phyloP scores from a whole-genome alignment of 2,888 invertebrate genomes.

The Gymnosoma rotundatum region DNA sequence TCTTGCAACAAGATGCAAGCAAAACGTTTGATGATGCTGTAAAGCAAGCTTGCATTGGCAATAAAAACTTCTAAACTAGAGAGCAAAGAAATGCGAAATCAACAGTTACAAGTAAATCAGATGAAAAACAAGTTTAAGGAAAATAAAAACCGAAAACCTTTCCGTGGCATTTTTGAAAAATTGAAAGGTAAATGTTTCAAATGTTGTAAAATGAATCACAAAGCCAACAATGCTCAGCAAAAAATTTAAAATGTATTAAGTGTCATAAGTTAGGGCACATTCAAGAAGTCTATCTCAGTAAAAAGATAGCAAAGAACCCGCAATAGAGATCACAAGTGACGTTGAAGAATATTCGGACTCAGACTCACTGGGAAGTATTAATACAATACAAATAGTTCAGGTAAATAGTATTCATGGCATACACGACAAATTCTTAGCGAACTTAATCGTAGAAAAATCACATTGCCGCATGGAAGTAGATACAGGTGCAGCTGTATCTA shows the following conservation, averaged over 20 bases:
- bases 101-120: not conserved
- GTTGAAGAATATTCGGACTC: not conserved
- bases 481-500: not conserved
- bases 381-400: slow-evolving; percentile 8
- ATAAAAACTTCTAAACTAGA: not conserved
- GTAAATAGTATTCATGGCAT: too few species aligned
- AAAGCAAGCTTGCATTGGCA: not conserved
- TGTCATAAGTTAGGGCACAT: not conserved
- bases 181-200: slow-evolving; percentile 1
- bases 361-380: not conserved
- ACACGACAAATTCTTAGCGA: too few species aligned
- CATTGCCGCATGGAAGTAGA: not conserved
- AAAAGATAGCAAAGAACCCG: slow-evolving; percentile 11
- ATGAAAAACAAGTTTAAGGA: not conserved
- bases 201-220: slow-evolving; percentile 11
- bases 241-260: slow-evolving; percentile 21
- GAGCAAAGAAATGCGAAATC: slow-evolving; percentile 5
- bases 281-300: slow-evolving; percentile 7
- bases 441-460: not conserved
- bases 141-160: not conserved
- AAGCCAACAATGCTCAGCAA: not conserved
- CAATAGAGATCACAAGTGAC: not conserved
- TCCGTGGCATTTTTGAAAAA: not conserved
- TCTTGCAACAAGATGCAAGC: not conserved
- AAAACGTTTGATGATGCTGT: slow-evolving; percentile 15